Conservation (phyloP, 2,113 vertebrate species). For the Leptosomus discolor region DNA sequence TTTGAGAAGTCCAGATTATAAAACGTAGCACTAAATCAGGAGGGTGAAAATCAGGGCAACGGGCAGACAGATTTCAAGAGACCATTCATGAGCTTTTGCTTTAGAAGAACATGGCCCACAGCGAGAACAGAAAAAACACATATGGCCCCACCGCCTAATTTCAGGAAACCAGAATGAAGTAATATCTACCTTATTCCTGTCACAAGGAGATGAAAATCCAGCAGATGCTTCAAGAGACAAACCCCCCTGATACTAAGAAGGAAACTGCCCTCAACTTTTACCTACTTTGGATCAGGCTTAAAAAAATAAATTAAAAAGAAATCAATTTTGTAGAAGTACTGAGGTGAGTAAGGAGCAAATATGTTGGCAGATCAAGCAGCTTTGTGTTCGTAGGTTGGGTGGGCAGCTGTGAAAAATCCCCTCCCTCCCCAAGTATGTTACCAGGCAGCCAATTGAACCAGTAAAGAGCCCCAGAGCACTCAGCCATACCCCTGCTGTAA, state of each 20-base stretch:
- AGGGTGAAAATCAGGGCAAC: background rate
- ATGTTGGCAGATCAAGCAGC: background rate
- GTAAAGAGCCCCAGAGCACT: background rate
- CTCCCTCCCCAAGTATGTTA: rapidly evolving
- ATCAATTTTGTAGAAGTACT: rapidly evolving
- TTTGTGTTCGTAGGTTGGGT: background rate
- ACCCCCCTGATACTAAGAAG: background rate
- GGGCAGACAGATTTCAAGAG: background rate
- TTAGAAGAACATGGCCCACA: background rate
- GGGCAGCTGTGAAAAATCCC: background rate
- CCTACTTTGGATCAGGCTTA: background rate
- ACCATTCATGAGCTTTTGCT: background rate
- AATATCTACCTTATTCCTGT: background rate
- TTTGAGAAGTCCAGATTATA: background rate
- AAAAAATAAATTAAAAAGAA: background rate
- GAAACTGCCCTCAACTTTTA: background rate
- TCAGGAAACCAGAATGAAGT: background rate
- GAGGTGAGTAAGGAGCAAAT: background rate
- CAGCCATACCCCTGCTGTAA: background rate
- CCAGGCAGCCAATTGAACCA: background rate
- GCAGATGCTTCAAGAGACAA: background rate
- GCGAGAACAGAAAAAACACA: background rate
- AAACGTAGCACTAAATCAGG: background rate
- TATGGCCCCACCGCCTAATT: background rate
- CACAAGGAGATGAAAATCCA: background rate